A percentile compares a stretch with the other conserved stretches of the same genome.
Conservation (phyloP, 2,797 vertebrate genomes). For the Thunnus albacares region DNA sequence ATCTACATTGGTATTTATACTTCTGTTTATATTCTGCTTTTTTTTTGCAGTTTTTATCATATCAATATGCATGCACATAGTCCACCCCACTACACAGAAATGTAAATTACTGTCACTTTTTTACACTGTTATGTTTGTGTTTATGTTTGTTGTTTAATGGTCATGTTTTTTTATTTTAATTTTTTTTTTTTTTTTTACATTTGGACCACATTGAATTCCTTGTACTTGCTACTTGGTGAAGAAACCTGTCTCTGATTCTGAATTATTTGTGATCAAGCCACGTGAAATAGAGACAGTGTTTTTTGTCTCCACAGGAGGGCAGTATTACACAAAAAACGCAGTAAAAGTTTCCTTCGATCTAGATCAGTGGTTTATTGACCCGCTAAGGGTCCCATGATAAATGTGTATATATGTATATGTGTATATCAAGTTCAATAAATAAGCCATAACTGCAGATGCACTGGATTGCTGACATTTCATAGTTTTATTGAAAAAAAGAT, state of each 20-base stretch:
- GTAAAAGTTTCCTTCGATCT: neutral
- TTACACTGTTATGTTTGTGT: no score
- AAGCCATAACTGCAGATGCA: neutral
- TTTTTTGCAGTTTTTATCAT: no score
- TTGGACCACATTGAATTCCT: neutral
- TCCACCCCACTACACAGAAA: no score
- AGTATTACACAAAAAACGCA: conserved; percentile 36
- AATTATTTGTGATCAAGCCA: neutral
- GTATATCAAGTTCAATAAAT: neutral
- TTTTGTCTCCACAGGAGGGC: conserved; percentile 64
- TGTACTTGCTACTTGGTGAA: neutral
- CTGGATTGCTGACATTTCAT: conserved; percentile 21
- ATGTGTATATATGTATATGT: neutral
- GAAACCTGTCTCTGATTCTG: neutral
- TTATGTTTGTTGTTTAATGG: no score
- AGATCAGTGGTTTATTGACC: no score
- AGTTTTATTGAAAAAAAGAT: conserved; percentile 62
- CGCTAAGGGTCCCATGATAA: no score
- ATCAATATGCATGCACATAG: no score
- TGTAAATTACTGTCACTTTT: no score
- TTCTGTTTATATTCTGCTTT: no score
- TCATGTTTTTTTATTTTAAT: no score
- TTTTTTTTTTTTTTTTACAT: no score
- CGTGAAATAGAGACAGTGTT: neutral
- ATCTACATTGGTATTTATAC: no score